Base-by-base conservation (phyloP, 2,888 invertebrate species). In the Callosobruchus maculatus region DNA sequence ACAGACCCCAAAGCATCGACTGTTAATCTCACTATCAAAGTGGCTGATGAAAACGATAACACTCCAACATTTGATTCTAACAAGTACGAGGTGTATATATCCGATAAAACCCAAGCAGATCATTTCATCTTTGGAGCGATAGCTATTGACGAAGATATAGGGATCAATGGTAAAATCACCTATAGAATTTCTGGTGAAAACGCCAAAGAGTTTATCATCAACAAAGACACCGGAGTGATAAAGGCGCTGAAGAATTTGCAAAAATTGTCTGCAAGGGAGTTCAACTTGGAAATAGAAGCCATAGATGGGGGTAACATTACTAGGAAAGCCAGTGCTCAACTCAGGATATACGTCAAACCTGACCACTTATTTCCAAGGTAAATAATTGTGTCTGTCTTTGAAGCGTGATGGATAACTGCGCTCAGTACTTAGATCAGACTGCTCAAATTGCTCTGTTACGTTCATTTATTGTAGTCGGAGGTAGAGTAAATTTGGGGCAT, bases 101-200 rank as follows among this genome's bases (percentile, higher is more conserved):
- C 96, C 0, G 96, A 97, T 84, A 92, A 93, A 31, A 96, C 94
- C 0, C 89, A 90, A 77, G 88, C 91, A 72, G 95, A 94, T 84
- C 92, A 96, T 82, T 98, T 97, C 88, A 95, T 98, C 22, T 95
- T 96, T 84, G 97, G 97, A 9, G 95, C 95, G 0, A 94, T 93
- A 85, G 97, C 97, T 0, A 89, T 90, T 5, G 98, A 98, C 85
- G 90, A 90, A 75, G 98, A 98, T 85, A 90, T 93, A 74, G 96
- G 94, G 0, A 87, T 89, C 0, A 97, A 97, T 85, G 94, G 95
- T 73, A 91, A 92, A 83, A 93, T 98, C 73, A 87, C 90, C 0
- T 98, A 97, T 86, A 91, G 90, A 72, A 88, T 97, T 5, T 91
- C 91, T 76, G 95, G 96, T 0, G 91, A 93, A 82, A 94, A 96